phyloP scores from a whole-genome alignment of 2,113 vertebrate species.

The Mesoclemmys tuberculata region DNA sequence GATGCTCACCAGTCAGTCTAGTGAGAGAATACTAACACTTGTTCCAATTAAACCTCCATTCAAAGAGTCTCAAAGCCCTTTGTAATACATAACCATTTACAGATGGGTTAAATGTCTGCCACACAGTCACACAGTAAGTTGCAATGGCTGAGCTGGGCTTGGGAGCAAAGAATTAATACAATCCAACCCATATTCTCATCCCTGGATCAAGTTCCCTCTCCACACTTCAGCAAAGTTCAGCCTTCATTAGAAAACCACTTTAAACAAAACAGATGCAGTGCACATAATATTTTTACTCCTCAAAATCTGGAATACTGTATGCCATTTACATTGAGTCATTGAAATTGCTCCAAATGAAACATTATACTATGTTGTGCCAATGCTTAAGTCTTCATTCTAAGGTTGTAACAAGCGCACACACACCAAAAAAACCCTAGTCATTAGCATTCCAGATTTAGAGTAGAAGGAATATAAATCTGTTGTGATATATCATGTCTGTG shows the following conservation, averaged over 20 bases:
- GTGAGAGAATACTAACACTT: background rate
- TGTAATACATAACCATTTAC: background rate
- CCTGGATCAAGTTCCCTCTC: constrained; percentile 49
- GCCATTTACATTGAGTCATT: constrained; percentile 77
- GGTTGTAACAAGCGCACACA: constrained; percentile 12
- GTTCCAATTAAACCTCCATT: too few species aligned
- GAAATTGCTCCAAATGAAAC: constrained; percentile 79
- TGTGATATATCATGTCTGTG: background rate
- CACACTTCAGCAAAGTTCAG: constrained; percentile 58
- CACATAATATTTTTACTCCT: constrained; percentile 82
- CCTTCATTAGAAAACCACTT: constrained; percentile 77
- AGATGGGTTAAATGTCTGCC: constrained; percentile 6
- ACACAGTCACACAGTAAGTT: constrained; percentile 47
- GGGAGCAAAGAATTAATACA: constrained; percentile 39
- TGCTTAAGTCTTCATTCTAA: constrained; percentile 65
- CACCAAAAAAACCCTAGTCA: constrained; percentile 27
- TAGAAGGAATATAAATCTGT: constrained; percentile 32
- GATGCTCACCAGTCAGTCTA: background rate
- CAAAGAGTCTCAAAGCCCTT: background rate
- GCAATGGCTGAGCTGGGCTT: constrained; percentile 3
- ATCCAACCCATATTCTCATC: constrained; percentile 22
- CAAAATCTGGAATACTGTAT: constrained; percentile 80
- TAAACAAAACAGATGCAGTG: constrained; percentile 82
- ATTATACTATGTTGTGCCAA: constrained; percentile 71
- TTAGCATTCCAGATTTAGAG: constrained; percentile 19